Evolutionary conservation across 1,140 invertebrate genomes (phyloP), one percentile per base, ranked within the genome.

Genomic region (Choristoneura fumiferana): DNA sequence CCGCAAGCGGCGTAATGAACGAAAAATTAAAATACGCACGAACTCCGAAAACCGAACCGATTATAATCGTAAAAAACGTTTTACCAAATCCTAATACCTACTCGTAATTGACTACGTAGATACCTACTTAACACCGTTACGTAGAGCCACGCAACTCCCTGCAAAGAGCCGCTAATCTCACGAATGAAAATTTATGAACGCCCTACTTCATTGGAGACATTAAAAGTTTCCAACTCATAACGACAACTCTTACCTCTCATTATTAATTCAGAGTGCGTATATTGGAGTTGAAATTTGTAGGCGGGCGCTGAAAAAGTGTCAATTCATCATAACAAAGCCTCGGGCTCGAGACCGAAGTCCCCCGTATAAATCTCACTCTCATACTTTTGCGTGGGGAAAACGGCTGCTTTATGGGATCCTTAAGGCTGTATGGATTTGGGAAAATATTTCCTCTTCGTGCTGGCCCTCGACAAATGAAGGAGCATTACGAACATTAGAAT

Each of bases 401-500:
- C 87, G 85, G 81, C 83, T 90, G 88, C 79, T 90, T 90, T 90
- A 90, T 89, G 89, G 71, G 87, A 89, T 89, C 85, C 87, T 90
- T 89, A 90, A 90, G 88, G 87, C 88, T 87, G 87, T 90, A 90
- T 89, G 89, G 88, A 90, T 90, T 90, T 89, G 82, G 81, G 76
- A 82, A 89, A 90, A 90, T 89, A 89, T 90, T 90, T 87, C 87
- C 84, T 77, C 75, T 77, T 71, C 82, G 81, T 85, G 84, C 80
- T 78, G 72, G 81, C 82, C 84, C 72, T 71, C 81, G 72, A 82
- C 82, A 87, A 87, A 86, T 86, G 84, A 86, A 87, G 81, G 85
- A 79, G 77, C 77, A 77, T 83, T 85, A 76, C 71, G 77, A 78
- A 83, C 77, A 84, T 85, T 84, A 84, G 79, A 85, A 87, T 84